A percentile compares a stretch with the other conserved stretches of the same genome.
Evolutionary conservation across 2,113 vertebrate genomes (phyloP).

Genomic region (Lepidothrix coronata): DNA sequence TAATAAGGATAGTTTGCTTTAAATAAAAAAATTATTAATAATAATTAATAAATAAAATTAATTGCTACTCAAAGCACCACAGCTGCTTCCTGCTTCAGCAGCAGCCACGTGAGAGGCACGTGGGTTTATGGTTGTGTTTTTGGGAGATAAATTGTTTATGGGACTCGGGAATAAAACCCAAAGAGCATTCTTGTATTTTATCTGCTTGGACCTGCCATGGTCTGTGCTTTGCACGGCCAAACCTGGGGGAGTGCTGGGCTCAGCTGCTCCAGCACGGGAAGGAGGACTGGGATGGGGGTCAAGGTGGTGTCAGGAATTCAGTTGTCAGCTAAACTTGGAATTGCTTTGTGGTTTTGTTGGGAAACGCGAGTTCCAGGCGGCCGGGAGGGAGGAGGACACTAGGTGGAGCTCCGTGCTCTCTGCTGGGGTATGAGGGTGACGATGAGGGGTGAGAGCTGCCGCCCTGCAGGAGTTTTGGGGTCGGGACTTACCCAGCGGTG

Average conservation of each 20-base stretch:
- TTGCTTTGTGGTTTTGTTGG: neutral
- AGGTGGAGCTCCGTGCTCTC: constrained; percentile 5
- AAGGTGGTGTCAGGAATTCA: no score
- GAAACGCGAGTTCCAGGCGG: rapidly evolving
- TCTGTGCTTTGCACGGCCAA: rapidly evolving
- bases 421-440: neutral
- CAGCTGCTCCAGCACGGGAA: rapidly evolving
- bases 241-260: rapidly evolving
- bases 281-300: neutral
- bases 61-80: neutral
- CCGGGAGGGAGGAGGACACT: neutral
- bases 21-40: neutral
- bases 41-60: neutral
- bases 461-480: neutral
- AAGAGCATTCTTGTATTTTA: rapidly evolving
- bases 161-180: no score
- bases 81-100: neutral
- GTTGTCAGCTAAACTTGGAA: rapidly evolving
- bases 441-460: neutral
- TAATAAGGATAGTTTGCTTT: neutral
- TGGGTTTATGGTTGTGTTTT: rapidly evolving
- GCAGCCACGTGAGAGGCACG: rapidly evolving
- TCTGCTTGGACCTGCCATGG: rapidly evolving
- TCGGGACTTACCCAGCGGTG: neutral
- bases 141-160: neutral